Base-by-base conservation (phyloP, 53 echinoderm and acorn worm species). In the Echinometra lucunter region DNA sequence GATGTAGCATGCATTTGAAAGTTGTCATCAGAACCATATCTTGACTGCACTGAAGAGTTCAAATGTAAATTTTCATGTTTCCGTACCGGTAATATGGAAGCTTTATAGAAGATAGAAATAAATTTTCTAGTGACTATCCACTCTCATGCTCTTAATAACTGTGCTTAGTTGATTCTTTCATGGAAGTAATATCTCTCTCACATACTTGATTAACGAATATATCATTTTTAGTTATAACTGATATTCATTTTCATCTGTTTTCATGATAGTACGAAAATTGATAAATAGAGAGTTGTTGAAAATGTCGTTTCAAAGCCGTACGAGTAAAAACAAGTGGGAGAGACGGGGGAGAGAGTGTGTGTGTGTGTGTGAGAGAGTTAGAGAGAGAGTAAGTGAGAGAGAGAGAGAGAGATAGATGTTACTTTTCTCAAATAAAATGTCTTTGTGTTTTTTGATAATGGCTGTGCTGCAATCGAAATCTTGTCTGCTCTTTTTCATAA, bases 391-490 rank as follows among this genome's bases (percentile, higher is more conserved):
- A 35, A 8, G 28, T 80, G 44, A 53, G 23, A 42, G 25, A 38
- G n/a, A 42, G 19, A 81, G 23, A 11, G 25, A 42, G 21, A 6
- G 42, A 81, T 19, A 44, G 23, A 12, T 37, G 3, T 78, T 47
- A 47, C n/a, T 49, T n/a, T 49, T n/a, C 30, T 13, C 4, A 4
- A n/a, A 85, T 47, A 49, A 11, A 85, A 78, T 78, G 38, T 21
- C n/a, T 30, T 49, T 85, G 85, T 85, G 85, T 28, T 49, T 85
- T 85, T 45, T 45, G 19, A 42, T 78, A 21, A 78, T 78, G 42
- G 19, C 40, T 85, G 85, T 85, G 85, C 49, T 85, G 85, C 85
- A 85, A 85, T 85, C 3, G 18, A 85, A 49, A 85, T 30, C 85
- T 85, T 85, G 85, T 85, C 85, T 85, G 85, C 49, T n/a, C 49